Conservation (phyloP, 2,888 invertebrate genomes). For the Phyllotreta cruciferae region DNA sequence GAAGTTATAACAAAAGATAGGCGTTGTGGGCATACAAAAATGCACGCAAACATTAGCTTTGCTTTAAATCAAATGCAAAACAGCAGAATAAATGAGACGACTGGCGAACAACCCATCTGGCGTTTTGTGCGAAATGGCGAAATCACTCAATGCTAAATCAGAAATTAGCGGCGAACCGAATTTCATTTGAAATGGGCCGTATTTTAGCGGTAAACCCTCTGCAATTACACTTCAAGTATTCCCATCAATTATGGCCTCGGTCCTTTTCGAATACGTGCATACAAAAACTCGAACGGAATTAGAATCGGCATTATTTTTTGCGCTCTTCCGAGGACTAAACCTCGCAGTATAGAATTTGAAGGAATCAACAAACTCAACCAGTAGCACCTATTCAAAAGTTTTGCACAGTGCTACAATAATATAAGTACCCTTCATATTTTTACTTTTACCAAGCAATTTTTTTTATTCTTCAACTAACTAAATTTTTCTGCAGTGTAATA, state of each 20-base stretch:
- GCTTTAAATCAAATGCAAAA: conserved; percentile 4
- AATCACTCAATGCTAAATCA: conserved; percentile 29
- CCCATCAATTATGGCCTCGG: conserved; percentile 16
- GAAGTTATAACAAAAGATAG: too few species aligned
- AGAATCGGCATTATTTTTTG: conserved; percentile 11
- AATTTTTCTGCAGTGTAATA: too few species aligned
- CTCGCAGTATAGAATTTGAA: neutral
- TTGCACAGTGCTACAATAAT: neutral
- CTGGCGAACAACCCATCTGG: conserved; percentile 12
- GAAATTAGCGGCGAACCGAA: conserved; percentile 28
- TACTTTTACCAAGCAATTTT: too few species aligned
- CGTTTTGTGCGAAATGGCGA: conserved; percentile 14
- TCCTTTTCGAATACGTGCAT: conserved; percentile 18
- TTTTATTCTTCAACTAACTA: too few species aligned
- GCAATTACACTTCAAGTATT: conserved; percentile 27
- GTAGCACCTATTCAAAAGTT: neutral
- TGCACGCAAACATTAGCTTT: neutral
- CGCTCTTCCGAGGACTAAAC: neutral
- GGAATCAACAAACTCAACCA: conserved; percentile 1
- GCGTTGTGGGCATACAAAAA: neutral
- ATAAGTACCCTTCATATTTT: too few species aligned
- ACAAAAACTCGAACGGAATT: conserved; percentile 12
- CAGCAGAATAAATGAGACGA: neutral
- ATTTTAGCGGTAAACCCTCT: conserved; percentile 25
- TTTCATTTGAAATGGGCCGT: conserved; percentile 21